These are phyloP conservation scores for Mamestra brassicae DNA, from an alignment of 2,888 invertebrate species.

Conservation along the genomic window DNA sequence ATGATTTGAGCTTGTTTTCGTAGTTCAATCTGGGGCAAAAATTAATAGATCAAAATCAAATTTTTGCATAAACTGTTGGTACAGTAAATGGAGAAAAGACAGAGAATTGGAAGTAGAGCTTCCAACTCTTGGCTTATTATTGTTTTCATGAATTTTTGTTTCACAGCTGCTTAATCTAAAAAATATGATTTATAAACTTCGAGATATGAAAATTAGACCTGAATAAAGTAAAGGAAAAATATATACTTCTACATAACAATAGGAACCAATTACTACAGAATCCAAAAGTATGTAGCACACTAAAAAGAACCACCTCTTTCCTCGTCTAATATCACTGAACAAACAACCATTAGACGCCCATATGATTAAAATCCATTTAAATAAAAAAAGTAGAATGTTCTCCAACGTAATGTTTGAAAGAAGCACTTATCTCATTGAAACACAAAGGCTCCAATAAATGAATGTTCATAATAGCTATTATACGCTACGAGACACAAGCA, in stretches of 20 bases:
- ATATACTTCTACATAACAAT: background rate
- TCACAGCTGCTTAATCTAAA: too few species aligned
- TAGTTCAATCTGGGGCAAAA: too few species aligned
- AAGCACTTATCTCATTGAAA: conserved; percentile 37
- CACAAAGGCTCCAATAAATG: conserved; percentile 32
- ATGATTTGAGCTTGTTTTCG: background rate
- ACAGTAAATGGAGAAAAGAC: background rate
- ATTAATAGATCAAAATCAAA: background rate
- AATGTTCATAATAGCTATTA: conserved; percentile 39
- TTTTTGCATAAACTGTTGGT: background rate
- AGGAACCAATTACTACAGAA: background rate
- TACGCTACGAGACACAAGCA: conserved; percentile 19
- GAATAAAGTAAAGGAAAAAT: background rate
- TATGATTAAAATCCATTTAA: conserved; percentile 38
- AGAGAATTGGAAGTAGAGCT: too few species aligned
- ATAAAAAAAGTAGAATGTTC: conserved; percentile 30
- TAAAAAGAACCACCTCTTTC: background rate
- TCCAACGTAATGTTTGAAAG: conserved; percentile 36
- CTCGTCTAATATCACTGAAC: conserved; percentile 1
- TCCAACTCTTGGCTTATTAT: too few species aligned
- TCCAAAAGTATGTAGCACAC: background rate
- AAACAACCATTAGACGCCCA: conserved; percentile 9
- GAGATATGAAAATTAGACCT: background rate
- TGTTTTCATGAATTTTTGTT: too few species aligned
- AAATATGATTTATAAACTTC: too few species aligned